phyloP scores from a whole-genome alignment of 2,888 invertebrate species.

The Parthenolecanium corni region DNA sequence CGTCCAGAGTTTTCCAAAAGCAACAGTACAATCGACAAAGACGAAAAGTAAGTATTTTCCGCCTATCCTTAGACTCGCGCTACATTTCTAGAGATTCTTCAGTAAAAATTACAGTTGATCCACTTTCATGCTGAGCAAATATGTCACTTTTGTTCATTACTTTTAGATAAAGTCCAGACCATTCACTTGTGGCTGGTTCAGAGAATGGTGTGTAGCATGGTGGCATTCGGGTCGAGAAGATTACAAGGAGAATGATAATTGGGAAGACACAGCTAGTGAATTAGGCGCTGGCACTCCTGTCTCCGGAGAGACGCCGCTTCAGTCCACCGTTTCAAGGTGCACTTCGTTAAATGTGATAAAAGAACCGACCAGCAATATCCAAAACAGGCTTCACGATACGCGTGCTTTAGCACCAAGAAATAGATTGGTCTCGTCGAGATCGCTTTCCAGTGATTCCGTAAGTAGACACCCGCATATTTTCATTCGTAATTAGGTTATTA shows the following conservation, averaged over 20 bases:
- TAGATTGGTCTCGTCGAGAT: slow-evolving; percentile 37
- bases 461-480: slow-evolving; percentile 30
- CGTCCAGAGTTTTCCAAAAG: slow-evolving; percentile 21
- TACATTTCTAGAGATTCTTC: too few relatives aligned
- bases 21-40: slow-evolving; percentile 3
- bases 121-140: too few relatives aligned
- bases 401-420: slow-evolving; percentile 23
- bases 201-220: slow-evolving; percentile 79
- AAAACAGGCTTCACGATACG: slow-evolving; percentile 22
- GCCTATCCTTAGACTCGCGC: not conserved
- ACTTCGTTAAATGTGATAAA: slow-evolving; percentile 72
- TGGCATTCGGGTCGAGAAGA: slow-evolving; percentile 82
- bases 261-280: slow-evolving; percentile 51
- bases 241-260: slow-evolving; percentile 61
- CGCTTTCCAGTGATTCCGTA: slow-evolving; percentile 39
- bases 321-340: slow-evolving; percentile 74
- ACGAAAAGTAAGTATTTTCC: not conserved
- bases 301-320: slow-evolving; percentile 75
- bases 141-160: not conserved
- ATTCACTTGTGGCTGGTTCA: slow-evolving; percentile 46
- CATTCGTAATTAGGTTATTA: too few relatives aligned
- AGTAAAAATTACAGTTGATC: too few relatives aligned
- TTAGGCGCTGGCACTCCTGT: slow-evolving; percentile 43
- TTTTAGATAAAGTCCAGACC: slow-evolving; percentile 41
- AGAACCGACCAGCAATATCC: slow-evolving; percentile 37